Base-by-base conservation (phyloP, 2,888 invertebrate species). In the Phalera bucephala region DNA sequence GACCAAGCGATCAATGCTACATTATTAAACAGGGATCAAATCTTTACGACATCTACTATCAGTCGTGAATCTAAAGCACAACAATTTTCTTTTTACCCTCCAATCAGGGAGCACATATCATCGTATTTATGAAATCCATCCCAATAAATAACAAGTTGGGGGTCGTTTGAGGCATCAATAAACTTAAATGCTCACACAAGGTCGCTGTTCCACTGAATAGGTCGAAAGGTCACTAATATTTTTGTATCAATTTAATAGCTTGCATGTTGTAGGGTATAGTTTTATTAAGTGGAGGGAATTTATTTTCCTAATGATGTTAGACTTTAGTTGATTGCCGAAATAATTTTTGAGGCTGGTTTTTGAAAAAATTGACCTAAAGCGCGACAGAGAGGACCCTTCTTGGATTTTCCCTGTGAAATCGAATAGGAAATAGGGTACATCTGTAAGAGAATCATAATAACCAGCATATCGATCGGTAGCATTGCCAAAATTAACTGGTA, bases 211-310 rank as follows among this genome's bases (percentile, higher is more conserved):
- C 15, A 37, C 23, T 22, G 25, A 44, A 7, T 5, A 27, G 54
- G 58, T 47, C 44, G 25, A 44, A 49, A 52, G 52, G 52, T 49
- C 54, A 59, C 32, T 48, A 28, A 49, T 55, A 49, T 59, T 54
- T 52, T 43, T 44, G 38, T 44, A 44, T 30, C 29, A 28, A 13
- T 26, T 34, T 10, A 37, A n/a, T n/a, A 33, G 31, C 28, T 37
- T 31, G 33, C 19, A 31, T 25, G 19, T n/a, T 17, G 11, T 19
- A n/a, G 8, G 2, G 20, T 6, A 0, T 17, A 9, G 21, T 20
- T 22, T 14, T 11, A 20, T 12, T 15, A 41, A 31, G 30, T 36
- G 33, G 30, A 33, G 36, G 31, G 41, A n/a, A n/a, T n/a, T n/a
- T n/a, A n/a, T n/a, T n/a, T n/a, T n/a, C n/a, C n/a, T n/a, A n/a